Evolutionary conservation across 2,888 invertebrate species (phyloP).

Genomic region (Ellobium chinense): DNA sequence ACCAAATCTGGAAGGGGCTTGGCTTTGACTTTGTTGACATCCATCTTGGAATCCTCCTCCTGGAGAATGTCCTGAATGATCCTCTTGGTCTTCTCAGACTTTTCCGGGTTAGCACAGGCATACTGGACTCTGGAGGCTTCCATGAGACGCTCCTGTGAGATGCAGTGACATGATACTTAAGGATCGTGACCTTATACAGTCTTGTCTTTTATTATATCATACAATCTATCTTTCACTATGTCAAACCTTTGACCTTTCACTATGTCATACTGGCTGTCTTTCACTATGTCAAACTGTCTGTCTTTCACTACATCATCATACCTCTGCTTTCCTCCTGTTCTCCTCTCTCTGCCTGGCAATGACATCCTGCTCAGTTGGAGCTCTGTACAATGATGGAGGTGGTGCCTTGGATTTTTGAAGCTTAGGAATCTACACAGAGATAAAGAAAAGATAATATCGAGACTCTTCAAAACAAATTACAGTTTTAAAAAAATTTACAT

Average conservation of each 20-base stretch:
- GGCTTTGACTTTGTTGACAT: constrained; percentile 73
- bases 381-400: constrained; percentile 69
- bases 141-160: constrained; percentile 72
- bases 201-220: too few relatives aligned
- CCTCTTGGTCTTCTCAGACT: constrained; percentile 73
- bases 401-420: constrained; percentile 69
- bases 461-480: too few relatives aligned
- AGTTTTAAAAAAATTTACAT: too few relatives aligned
- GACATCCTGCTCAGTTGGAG: constrained; percentile 65
- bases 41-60: constrained; percentile 70
- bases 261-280: too few relatives aligned
- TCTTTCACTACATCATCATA: too few relatives aligned
- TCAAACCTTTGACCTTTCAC: too few relatives aligned
- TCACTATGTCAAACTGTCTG: too few relatives aligned
- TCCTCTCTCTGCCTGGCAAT: constrained; percentile 63
- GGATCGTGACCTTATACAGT: too few relatives aligned
- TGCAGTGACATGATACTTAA: too few relatives aligned
- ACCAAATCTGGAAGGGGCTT: constrained; percentile 71
- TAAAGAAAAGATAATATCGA: too few relatives aligned
- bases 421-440: constrained; percentile 77
- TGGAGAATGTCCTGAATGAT: constrained; percentile 68
- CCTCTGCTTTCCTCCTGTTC: constrained; percentile 74
- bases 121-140: constrained; percentile 74
- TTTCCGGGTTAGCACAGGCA: constrained; percentile 76
- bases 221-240: too few relatives aligned